Base-by-base conservation (phyloP, 2,797 vertebrate genomes). In the Melanotaenia maccullochi region DNA sequence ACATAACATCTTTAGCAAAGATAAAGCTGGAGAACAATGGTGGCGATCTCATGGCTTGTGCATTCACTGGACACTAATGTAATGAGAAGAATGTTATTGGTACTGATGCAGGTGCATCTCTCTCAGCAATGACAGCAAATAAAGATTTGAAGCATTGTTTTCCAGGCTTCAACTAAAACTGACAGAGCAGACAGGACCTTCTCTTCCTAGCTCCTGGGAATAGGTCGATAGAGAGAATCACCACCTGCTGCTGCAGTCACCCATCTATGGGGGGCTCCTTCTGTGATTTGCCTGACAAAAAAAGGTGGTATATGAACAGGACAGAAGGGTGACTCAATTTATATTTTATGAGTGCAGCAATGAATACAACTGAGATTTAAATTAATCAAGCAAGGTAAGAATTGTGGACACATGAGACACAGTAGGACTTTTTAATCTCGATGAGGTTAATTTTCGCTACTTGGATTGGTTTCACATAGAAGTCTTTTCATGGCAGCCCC, bases 1-100 rank as follows among this genome's bases (percentile, higher is more conserved):
- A 73, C 63, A 38, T 69, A 90, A 90, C 83, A 65, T 82, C 51
- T 75, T 91, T 88, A 89, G 76, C 30, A 75, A 89, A 86, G 87
- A 87, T 22, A 75, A 71, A 85, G 69, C 54, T 32, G 52, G 9
- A 44, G 61, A 78, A 76, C 79, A 84, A 89, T 58, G 38, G 73
- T 52, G 55, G 69, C 20, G 61, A 82, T 73, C 61, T 75, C 66
- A 83, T 62, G 33, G 71, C 33, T 24, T 44, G 52, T 60, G 71
- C 59, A 82, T 84, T 84, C 7, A 47, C 67, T 80, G 78, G 64
- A 76, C 20, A 3, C 38, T 76, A 83, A 88, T n/a, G 2, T 64
- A 79, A 85, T 83, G 62, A 83, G 73, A 79, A 68, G 60, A 84
- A 84, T 1, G 14, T 70, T 73, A 71, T 87, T 86, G 85, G 85